phyloP scores from a whole-genome alignment of 2,888 invertebrate genomes.

The Eristalinus aeneus region DNA sequence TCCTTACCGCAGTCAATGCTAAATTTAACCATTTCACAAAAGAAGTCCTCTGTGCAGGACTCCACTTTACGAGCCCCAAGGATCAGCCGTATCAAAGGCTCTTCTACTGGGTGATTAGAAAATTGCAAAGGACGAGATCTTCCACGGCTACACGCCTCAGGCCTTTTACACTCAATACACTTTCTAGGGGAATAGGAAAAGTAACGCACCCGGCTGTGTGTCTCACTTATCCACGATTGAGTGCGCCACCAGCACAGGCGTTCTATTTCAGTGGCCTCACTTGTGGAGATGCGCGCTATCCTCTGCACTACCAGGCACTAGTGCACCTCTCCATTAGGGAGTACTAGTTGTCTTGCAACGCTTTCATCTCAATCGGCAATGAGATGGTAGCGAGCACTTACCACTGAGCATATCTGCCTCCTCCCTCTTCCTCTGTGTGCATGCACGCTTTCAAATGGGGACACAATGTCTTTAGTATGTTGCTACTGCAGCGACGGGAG shows the following conservation, averaged over 20 bases:
- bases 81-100: conserved; percentile 8
- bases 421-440: not conserved
- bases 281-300: not conserved
- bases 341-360: conserved; percentile 39
- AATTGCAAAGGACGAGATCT: conserved; percentile 17
- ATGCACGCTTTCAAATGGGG: conserved; percentile 12
- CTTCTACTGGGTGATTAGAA: conserved; percentile 24
- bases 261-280: not conserved
- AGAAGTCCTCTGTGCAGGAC: not conserved
- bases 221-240: not conserved
- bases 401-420: conserved; percentile 41
- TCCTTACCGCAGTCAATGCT: not conserved
- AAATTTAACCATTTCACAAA: not conserved
- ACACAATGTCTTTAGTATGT: conserved; percentile 9
- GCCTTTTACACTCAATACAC: conserved; percentile 22
- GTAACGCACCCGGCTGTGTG: conserved; percentile 3
- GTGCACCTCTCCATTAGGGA: conserved; percentile 59
- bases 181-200: not conserved
- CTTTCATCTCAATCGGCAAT: conserved; percentile 66
- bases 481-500: conserved; percentile 12
- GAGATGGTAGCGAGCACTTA: conserved; percentile 63
- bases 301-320: not conserved
- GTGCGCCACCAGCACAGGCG: not conserved
- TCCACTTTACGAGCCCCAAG: conserved; percentile 7
- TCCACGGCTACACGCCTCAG: not conserved